Conservation (phyloP, 1,140 invertebrate species). For the Drosophila subpulchrella region DNA sequence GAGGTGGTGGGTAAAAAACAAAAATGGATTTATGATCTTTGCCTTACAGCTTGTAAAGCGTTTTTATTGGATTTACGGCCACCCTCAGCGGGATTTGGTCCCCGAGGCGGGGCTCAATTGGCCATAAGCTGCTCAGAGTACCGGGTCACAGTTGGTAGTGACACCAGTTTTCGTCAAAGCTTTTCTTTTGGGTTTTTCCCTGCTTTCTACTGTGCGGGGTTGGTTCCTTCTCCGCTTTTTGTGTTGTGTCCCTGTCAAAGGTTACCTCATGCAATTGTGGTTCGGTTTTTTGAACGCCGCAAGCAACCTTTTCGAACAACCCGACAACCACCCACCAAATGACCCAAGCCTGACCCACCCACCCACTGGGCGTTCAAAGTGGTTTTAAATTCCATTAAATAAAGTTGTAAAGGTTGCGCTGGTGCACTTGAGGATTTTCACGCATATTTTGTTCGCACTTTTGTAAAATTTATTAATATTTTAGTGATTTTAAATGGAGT, state of each 20-base stretch:
- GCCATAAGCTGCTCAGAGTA: slow-evolving; percentile 71
- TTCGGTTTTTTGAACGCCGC: slow-evolving; percentile 52
- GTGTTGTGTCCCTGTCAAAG: slow-evolving; percentile 62
- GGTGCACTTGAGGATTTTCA: slow-evolving; percentile 73
- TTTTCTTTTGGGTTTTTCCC: slow-evolving; percentile 51
- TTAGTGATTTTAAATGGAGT: slow-evolving; percentile 82
- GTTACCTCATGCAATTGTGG: slow-evolving; percentile 80
- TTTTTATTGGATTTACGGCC: slow-evolving; percentile 79
- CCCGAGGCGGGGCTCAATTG: slow-evolving; percentile 65
- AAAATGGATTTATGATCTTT: slow-evolving; percentile 75
- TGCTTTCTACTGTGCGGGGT: slow-evolving; percentile 13
- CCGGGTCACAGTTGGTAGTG: slow-evolving; percentile 73
- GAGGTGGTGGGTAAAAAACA: slow-evolving; percentile 27
- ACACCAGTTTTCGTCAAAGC: slow-evolving; percentile 68
- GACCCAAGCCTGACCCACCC: slow-evolving; percentile 30
- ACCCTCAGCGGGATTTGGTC: slow-evolving; percentile 10
- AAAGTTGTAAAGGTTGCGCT: slow-evolving; percentile 77
- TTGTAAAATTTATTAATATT: slow-evolving; percentile 84
- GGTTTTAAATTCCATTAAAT: slow-evolving; percentile 84
- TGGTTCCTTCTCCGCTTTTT: slow-evolving; percentile 33
- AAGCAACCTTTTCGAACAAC: slow-evolving; percentile 58
- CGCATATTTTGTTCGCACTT: slow-evolving; percentile 82
- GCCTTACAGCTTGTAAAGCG: slow-evolving; percentile 82
- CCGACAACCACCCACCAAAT: slow-evolving; percentile 27
- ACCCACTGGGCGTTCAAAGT: slow-evolving; percentile 66